Evolutionary conservation across 2,113 vertebrate genomes (phyloP).

Genomic region (Chamaetylas fuelleborni): DNA sequence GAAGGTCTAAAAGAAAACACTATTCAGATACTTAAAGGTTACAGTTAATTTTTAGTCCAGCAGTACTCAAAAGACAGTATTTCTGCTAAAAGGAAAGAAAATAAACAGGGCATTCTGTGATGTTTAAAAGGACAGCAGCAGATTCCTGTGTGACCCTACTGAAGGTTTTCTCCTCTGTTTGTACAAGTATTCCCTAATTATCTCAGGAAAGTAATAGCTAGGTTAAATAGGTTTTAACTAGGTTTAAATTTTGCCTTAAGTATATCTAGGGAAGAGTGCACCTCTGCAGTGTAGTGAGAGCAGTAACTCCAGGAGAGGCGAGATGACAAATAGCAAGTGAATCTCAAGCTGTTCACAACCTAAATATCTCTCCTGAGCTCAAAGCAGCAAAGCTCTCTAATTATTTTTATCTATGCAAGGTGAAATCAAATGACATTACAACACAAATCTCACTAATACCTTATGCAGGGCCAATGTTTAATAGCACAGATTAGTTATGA

Average conservation of each 20-base stretch:
- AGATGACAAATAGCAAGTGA: neutral
- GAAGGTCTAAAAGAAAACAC: neutral
- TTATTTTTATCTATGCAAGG: neutral
- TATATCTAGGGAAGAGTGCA: neutral
- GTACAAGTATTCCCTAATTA: neutral
- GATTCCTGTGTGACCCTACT: neutral
- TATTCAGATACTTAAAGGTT: neutral
- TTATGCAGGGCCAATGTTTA: neutral
- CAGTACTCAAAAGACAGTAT: neutral
- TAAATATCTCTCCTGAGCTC: neutral
- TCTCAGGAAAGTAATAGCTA: neutral
- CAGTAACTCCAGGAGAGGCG: fast-evolving
- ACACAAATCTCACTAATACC: neutral
- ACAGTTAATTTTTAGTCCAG: slow-evolving; percentile 2
- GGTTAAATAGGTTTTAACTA: neutral
- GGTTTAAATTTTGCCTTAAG: neutral
- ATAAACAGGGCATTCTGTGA: neutral
- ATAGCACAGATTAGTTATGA: neutral
- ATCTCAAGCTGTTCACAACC: neutral
- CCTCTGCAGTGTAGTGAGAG: neutral
- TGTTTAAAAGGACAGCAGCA: neutral
- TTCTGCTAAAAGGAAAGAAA: neutral
- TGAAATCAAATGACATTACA: neutral
- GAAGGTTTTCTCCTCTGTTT: neutral
- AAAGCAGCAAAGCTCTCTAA: neutral